Evolutionary conservation across 2,113 vertebrate genomes (phyloP), one percentile per base, ranked within the genome.

Genomic region (Cyphomyrus discorhynchus): DNA sequence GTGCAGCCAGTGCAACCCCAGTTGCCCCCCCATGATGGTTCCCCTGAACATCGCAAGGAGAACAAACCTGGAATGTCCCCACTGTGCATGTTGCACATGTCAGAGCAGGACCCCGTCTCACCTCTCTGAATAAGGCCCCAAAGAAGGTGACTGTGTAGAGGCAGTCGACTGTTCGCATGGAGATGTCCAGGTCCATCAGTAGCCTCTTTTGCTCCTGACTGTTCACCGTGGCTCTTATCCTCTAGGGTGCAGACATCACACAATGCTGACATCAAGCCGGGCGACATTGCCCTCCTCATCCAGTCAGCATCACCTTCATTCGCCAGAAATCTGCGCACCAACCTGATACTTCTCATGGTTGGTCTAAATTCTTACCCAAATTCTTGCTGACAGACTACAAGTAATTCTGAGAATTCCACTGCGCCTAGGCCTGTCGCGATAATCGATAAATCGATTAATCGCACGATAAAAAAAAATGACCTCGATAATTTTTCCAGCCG

Each of bases 81-180:
- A 35, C 56, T 6, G 21, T 8, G 56, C 7, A 1, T 58, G 19
- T 2, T 15, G 47, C 45, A 21, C 42, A 4, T 31, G 27, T 35
- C 4, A 10, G n/a, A 53, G 13, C 11, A 1, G 66, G n/a, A 53
- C 27, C 21, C 24, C 0, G 3, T 13, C 89, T 83, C 96, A 99
- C 98, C 98, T 99, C 98, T 95, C 98, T 96, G 95, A 99, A 99
- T 0, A 99, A 95, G 0, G 98, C 98, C 0, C 98, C 98, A 0
- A 99, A 99, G 86, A 99, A 99, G 39, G 98, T 99, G 92, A 99
- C 98, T 0, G 98, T 99, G 93, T 97, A 99, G 53, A 95, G 97
- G 90, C 98, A 99, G 94, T 99, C 98, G 90, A 99, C 98, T 0
- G 98, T 99, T 94, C 98, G 97, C 98, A 99, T 99, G 89, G 98